Base-by-base conservation (phyloP, 30 jellyfish, hydroid and myxozoan species). In the Aurelia sp. region DNA sequence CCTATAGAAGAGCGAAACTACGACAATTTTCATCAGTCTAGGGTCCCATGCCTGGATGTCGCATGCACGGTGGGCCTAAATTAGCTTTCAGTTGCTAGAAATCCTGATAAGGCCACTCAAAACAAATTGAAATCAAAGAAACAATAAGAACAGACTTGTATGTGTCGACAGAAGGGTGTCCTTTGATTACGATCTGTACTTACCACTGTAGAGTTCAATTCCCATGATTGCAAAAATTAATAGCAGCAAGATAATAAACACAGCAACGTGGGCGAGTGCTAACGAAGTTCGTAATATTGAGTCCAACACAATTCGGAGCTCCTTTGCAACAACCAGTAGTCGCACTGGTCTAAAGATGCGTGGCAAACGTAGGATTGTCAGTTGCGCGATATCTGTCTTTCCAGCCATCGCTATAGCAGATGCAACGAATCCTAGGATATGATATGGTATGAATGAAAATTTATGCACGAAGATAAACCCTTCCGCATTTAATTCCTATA, bases 341-440 rank as follows among this genome's bases (percentile, higher is more conserved):
- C 98, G 82, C 5, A 92, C 76, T 17, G 98, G 98, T 30, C 98
- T 85, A 41, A 92, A 72, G 21, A 92, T 88, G 3, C 98, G 91
- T 19, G 90, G 76, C 59, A 92, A 72, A 11, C 98, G 94, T 55
- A 92, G 63, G 5, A 67, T 21, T 19, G 67, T 73, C 27, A 92
- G 20, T 53, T 87, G 76, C 11, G 81, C 20, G 83, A 33, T 88
- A 0, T 63, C 73, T 63, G 48, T 47, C 12, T 27, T 81, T 1
- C 72, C 74, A 19, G 17, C 15, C 22, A 80, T 22, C 7, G 74
- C 16, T 50, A 22, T 65, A 20, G 33, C 61, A 10, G 90, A 59
- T n/a, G 78, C 90, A 47, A 65, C 82, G 22, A 80, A 65, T 47
- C 90, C 90, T 80, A 44, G 15, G 15, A 44, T 44, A 13, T 7